Evolutionary conservation across 2,888 invertebrate species (phyloP).

Genomic region (Eubasilissa splendida): DNA sequence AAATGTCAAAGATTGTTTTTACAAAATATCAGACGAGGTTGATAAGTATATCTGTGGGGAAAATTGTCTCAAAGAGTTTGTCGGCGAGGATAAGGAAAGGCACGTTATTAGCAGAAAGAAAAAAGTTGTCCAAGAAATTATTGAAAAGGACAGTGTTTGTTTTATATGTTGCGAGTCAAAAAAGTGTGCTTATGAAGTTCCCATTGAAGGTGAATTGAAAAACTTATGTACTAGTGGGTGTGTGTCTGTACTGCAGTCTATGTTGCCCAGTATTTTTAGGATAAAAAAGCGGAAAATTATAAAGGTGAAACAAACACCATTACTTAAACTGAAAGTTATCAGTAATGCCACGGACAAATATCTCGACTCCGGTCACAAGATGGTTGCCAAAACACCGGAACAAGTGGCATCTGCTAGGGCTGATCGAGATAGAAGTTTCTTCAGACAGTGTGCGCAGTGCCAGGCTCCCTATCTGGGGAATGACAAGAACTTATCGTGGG

Average conservation of each 20-base stretch:
- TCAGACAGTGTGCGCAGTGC: constrained; percentile 75
- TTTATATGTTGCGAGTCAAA: constrained; percentile 70
- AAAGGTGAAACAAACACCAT: constrained; percentile 60
- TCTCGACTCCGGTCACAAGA: constrained; percentile 71
- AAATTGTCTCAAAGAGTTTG: constrained; percentile 71
- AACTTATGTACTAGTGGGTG: constrained; percentile 75
- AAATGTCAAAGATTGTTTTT: constrained; percentile 67
- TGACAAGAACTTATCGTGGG: constrained; percentile 86
- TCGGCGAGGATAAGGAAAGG: constrained; percentile 72
- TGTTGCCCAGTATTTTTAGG: constrained; percentile 45
- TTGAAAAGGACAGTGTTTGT: constrained; percentile 64
- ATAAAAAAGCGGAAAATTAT: constrained; percentile 64
- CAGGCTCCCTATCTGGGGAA: constrained; percentile 68
- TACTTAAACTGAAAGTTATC: constrained; percentile 70
- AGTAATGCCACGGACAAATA: constrained; percentile 73
- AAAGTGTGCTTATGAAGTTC: constrained; percentile 68
- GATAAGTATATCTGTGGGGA: constrained; percentile 72
- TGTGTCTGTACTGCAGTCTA: constrained; percentile 68
- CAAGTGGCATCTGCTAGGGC: constrained; percentile 74
- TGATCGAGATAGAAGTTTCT: constrained; percentile 74
- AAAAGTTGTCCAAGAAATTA: constrained; percentile 69
- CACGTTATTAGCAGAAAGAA: constrained; percentile 72
- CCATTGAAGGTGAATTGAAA: constrained; percentile 69
- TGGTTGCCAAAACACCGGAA: constrained; percentile 74
- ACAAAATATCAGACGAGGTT: constrained; percentile 69